These are phyloP conservation scores for Orthosia incerta DNA, from an alignment of 2,888 invertebrate genomes.

Conservation along the genomic window DNA sequence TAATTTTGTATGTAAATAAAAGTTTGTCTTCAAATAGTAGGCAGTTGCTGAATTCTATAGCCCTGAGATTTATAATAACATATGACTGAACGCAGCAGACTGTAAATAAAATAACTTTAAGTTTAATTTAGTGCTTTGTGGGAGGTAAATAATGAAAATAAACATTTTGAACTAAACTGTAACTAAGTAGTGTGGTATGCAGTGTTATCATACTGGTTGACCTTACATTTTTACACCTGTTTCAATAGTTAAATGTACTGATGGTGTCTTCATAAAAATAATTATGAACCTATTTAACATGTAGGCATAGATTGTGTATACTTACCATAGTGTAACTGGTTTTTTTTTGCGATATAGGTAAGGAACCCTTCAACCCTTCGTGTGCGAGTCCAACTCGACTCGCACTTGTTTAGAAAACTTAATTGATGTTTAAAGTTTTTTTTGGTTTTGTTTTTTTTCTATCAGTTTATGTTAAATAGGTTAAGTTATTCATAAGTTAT, in stretches of 20 bases:
- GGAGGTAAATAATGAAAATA: slow-evolving; percentile 47
- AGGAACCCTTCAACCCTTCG: no score
- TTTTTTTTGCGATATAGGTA: no score
- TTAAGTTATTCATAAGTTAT: no score
- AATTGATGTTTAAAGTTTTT: no score
- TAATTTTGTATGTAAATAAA: slow-evolving; percentile 27
- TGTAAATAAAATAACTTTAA: slow-evolving; percentile 20
- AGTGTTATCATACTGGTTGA: slow-evolving; percentile 25
- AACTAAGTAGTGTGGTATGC: slow-evolving; percentile 5
- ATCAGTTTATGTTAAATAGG: no score
- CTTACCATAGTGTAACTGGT: not conserved
- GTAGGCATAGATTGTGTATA: not conserved
- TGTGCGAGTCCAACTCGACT: no score
- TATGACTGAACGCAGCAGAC: slow-evolving; percentile 10
- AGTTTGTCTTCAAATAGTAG: slow-evolving; percentile 7
- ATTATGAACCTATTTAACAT: not conserved
- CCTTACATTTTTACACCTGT: slow-evolving; percentile 64
- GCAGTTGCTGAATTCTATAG: slow-evolving; percentile 36
- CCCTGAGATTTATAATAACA: not conserved
- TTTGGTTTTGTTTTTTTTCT: no score
- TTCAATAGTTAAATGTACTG: slow-evolving; percentile 45
- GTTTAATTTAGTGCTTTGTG: slow-evolving; percentile 19
- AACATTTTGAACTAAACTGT: slow-evolving; percentile 21
- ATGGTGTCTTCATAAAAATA: slow-evolving; percentile 29
- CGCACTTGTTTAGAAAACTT: no score